phyloP scores from a whole-genome alignment of 2,113 vertebrate species.

The Pollachius pollachius region DNA sequence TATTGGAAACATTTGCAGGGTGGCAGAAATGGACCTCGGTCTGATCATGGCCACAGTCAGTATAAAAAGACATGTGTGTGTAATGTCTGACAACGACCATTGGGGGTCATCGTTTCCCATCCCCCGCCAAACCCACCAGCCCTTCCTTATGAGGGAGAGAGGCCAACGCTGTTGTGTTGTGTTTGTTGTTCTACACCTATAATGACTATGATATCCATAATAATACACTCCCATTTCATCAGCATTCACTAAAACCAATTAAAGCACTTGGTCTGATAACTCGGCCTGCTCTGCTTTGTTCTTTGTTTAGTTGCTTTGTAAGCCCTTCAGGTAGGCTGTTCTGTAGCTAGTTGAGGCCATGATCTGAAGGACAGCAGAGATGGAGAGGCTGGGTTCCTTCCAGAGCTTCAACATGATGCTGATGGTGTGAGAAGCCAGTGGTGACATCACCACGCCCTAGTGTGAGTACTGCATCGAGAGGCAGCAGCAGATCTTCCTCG shows the following conservation, averaged over 20 bases:
- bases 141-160: conserved; percentile 30
- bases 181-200: conserved; percentile 67
- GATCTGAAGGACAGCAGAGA: no score
- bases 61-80: conserved; percentile 15
- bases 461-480: no score
- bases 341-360: no score
- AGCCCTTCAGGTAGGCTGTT: no score
- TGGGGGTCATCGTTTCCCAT: conserved; percentile 45
- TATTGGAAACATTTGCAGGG: conserved; percentile 1
- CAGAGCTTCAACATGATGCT: no score
- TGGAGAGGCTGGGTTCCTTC: no score
- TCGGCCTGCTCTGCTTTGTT: background rate
- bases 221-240: conserved; percentile 72
- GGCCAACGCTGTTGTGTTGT: conserved; percentile 61
- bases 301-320: background rate
- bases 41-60: conserved; percentile 18
- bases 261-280: conserved; percentile 78
- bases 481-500: no score
- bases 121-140: no score
- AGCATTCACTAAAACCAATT: conserved; percentile 76
- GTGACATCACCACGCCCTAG: no score
- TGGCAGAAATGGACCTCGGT: conserved; percentile 16
- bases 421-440: no score
- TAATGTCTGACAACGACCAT: conserved; percentile 41
- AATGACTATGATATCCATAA: conserved; percentile 45